Base-by-base conservation (phyloP, 1,140 invertebrate genomes). In the Sitobion miscanthi region DNA sequence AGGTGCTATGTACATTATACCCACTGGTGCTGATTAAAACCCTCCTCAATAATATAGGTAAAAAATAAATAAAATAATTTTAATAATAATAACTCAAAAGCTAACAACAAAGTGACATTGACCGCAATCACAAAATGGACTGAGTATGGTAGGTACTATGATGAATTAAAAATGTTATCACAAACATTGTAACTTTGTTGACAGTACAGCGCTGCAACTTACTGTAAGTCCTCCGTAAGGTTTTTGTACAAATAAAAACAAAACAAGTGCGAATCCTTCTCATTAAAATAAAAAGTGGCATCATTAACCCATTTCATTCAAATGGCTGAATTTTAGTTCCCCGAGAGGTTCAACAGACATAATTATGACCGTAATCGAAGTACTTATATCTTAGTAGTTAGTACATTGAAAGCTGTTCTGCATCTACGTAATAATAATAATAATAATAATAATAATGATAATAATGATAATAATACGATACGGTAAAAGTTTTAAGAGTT, bases 401-500 rank as follows among this genome's bases (percentile, higher is more conserved):
- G 49, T 52, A 88, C 49, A 49, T 52, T n/a, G 47, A n/a, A 35
- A 23, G 20, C 14, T 89, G 11, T 89, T 20, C 30, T 89, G 9
- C n/a, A 47, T 30, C 38, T 85, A 49, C 47, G 25, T 88, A 45
- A 85, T 88, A 88, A 62, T 62, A 62, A 57, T 57, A 57, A 57
- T 57, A 57, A 57, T 42, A 42, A 42, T 42, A 42, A 42, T 54
- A 57, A 57, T 57, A 57, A 57, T 42, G 4, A 42, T 42, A 42
- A 42, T 49, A 30, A 62, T 62, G 30, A 69, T 69, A n/a, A 69
- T 89, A 52, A 89, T 69, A 69, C 87, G 49, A 89, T 89, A 89
- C 87, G 49, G 42, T 54, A 89, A 90, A 90, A 90, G 89, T 90
- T 90, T 90, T 90, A 90, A 54, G 89, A 90, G 88, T 90, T 57